Conservation (phyloP, 2,113 vertebrate genomes). For the Embiotoca jacksoni region DNA sequence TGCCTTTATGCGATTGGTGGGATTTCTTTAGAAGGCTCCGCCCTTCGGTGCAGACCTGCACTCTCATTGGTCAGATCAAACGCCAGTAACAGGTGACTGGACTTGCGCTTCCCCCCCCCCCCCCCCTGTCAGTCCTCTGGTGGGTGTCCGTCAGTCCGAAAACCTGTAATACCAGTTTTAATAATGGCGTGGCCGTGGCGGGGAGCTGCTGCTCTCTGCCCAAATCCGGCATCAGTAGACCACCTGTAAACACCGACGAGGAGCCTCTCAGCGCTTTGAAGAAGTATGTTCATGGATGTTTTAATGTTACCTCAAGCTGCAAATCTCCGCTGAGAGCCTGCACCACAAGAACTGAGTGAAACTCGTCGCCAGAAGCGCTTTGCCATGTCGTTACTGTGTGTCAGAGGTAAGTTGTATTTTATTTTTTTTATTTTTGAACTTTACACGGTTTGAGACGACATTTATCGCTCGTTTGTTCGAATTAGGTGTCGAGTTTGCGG, state of each 20-base stretch:
- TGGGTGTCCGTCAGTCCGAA: conserved; percentile 45
- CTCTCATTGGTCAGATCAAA: conserved; percentile 51
- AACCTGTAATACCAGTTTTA: conserved; percentile 59
- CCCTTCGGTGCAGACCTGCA: neutral
- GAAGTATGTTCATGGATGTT: conserved; percentile 9
- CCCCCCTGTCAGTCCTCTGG: conserved; percentile 21
- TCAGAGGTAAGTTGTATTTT: conserved; percentile 77
- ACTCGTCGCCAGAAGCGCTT: conserved; percentile 52
- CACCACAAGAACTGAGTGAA: conserved; percentile 53
- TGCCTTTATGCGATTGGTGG: conserved; percentile 61
- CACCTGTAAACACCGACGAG: conserved; percentile 19
- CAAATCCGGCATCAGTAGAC: neutral
- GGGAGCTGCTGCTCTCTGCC: conserved; percentile 47
- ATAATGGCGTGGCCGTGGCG: conserved; percentile 77
- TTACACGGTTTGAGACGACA: neutral
- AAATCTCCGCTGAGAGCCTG: conserved; percentile 51
- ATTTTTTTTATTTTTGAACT: neutral
- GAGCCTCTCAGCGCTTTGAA: neutral
- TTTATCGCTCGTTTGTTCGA: neutral
- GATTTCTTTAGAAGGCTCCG: neutral
- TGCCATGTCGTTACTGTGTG: conserved; percentile 86
- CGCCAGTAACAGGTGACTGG: conserved; percentile 66
- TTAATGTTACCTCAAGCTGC: conserved; percentile 53
- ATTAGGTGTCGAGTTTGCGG: neutral
- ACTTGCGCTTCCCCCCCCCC: conserved; percentile 27